Evolutionary conservation across 1,140 invertebrate genomes (phyloP).

Genomic region (Rhagoletis pomonella): DNA sequence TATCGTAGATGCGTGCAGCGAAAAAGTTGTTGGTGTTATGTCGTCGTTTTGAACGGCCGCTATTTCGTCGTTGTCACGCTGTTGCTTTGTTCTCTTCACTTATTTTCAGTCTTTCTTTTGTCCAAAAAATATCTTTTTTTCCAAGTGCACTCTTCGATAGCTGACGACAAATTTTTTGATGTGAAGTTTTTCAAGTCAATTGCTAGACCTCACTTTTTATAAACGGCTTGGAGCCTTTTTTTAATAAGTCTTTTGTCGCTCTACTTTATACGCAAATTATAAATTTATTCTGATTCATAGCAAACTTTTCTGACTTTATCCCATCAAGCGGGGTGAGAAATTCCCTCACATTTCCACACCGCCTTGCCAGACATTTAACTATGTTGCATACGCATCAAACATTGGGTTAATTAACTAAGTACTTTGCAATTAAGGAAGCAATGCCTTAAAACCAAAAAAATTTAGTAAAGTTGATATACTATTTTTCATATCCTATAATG

Average conservation of each 20-base stretch:
- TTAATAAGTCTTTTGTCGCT: background rate
- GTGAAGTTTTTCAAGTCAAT: background rate
- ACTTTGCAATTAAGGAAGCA: too few species aligned
- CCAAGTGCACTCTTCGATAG: background rate
- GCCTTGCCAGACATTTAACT: background rate
- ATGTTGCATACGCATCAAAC: background rate
- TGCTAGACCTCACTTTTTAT: background rate
- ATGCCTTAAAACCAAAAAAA: too few species aligned
- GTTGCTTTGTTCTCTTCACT: slow-evolving; percentile 25
- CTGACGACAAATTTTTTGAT: background rate
- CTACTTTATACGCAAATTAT: background rate
- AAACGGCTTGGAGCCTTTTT: background rate
- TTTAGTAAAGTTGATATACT: too few species aligned
- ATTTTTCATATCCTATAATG: too few species aligned
- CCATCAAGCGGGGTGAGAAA: background rate
- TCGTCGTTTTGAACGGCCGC: background rate
- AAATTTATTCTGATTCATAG: background rate
- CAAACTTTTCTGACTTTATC: background rate
- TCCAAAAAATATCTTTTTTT: slow-evolving; percentile 2
- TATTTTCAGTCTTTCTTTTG: slow-evolving; percentile 42
- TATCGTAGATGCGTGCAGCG: background rate
- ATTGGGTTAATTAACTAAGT: too few species aligned
- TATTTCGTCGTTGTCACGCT: slow-evolving; percentile 32
- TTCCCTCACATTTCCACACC: slow-evolving; percentile 15
- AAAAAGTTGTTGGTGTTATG: slow-evolving; percentile 13